Evolutionary conservation across 2,888 invertebrate species (phyloP).

Genomic region (Petrolisthes cinctipes): DNA sequence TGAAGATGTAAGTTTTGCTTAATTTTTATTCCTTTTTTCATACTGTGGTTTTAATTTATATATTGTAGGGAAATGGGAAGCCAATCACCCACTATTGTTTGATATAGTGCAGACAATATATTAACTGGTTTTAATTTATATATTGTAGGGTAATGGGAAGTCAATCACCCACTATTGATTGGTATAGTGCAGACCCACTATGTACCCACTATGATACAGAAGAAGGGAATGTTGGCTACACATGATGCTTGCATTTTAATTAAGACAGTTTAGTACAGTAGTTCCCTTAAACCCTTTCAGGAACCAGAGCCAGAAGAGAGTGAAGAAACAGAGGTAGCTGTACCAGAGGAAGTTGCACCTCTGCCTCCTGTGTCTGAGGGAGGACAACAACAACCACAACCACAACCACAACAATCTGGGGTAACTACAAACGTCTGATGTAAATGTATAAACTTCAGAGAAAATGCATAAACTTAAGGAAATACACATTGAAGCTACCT

Average conservation of each 20-base stretch:
- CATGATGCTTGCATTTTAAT: too few relatives aligned
- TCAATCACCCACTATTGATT: too few relatives aligned
- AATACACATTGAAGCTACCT: too few relatives aligned
- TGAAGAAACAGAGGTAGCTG: constrained; percentile 55
- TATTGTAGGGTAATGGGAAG: too few relatives aligned
- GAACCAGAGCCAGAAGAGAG: constrained; percentile 57
- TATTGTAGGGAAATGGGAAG: too few relatives aligned
- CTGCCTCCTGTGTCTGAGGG: constrained; percentile 45
- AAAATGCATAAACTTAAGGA: too few relatives aligned
- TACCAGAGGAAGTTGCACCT: constrained; percentile 55
- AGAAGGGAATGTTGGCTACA: too few relatives aligned
- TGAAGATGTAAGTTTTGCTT: constrained; percentile 72
- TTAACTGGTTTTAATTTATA: not conserved
- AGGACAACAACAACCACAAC: constrained; percentile 30
- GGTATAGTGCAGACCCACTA: too few relatives aligned
- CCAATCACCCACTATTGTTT: too few relatives aligned
- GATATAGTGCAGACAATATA: too few relatives aligned
- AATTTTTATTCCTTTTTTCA: not conserved
- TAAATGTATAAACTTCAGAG: not conserved
- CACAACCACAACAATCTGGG: not conserved
- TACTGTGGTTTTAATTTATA: not conserved
- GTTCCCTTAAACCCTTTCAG: not conserved
- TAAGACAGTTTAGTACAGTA: too few relatives aligned
- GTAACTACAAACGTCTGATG: not conserved
- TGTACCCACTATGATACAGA: too few relatives aligned